Conservation (phyloP, 2,113 vertebrate genomes). For the Thalassoma bifasciatum region DNA sequence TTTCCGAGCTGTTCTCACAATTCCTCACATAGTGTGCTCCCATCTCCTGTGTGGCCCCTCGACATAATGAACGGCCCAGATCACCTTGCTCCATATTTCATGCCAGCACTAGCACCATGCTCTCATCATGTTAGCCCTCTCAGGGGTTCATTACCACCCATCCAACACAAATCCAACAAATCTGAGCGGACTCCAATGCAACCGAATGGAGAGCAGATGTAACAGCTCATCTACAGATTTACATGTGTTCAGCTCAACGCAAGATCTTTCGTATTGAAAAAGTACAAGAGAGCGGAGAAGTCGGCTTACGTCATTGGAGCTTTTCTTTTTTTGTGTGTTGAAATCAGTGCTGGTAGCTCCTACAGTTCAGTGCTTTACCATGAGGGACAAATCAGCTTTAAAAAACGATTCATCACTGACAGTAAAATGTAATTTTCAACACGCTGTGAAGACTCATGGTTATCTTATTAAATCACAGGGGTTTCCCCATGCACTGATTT, state of each 20-base stretch:
- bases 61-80: constrained; percentile 60
- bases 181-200: constrained; percentile 58
- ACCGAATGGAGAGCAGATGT: constrained; percentile 37
- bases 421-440: constrained; percentile 73
- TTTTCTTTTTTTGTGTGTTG: neutral
- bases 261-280: constrained; percentile 16
- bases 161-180: constrained; percentile 60
- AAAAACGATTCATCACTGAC: constrained; percentile 73
- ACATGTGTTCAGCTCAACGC: constrained; percentile 29
- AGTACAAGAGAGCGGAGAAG: neutral
- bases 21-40: constrained; percentile 21
- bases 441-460: constrained; percentile 73
- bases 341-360: constrained; percentile 14
- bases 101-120: constrained; percentile 40
- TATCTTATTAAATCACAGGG: constrained; percentile 67
- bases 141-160: constrained; percentile 71
- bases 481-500: constrained; percentile 61
- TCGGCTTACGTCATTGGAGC: constrained; percentile 16
- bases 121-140: constrained; percentile 60
- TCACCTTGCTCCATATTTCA: constrained; percentile 75
- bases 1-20: constrained; percentile 30
- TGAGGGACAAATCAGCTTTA: constrained; percentile 32
- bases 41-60: constrained; percentile 56
- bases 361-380: constrained; percentile 10
- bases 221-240: constrained; percentile 44